Base-by-base conservation (phyloP, 2,797 vertebrate species). In the Paratrypauchen microcephalus region DNA sequence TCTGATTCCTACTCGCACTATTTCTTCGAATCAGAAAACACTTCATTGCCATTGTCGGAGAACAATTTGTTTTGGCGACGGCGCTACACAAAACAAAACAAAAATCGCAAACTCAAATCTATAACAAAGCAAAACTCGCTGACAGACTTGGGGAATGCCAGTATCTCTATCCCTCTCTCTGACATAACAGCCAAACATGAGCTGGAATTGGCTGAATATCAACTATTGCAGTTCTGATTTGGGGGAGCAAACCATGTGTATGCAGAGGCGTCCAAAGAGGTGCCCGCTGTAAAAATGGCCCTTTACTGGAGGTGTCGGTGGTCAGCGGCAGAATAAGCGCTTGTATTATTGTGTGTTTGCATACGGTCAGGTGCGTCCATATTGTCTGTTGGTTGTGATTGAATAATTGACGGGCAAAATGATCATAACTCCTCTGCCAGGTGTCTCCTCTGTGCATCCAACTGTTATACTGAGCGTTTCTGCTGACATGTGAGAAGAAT, bases 181-280 rank as follows among this genome's bases (percentile, higher is more conserved):
- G 41, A 21, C 21, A 6, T 64, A 26, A 72, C 66, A 59, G 45
- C 54, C 50, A 72, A 39, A 69, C 63, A 55, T 70, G 30, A 21
- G 30, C 64, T 66, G 28, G 54, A 70, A 63, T 45, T 67, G 45
- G 65, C 52, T 30, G 15, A 19, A 28, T 23, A 8, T 52, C 39
- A 3, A 24, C n/a, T 54, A 57, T 71, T 63, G 65, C 65, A 26
- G 59, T 23, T 28, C 3, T 58, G 52, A 45, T 19, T 74, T 69
- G 13, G 41, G 30, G 77, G 19, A n/a, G 23, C 19, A 68, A 60
- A 4, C 54, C 7, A 30, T 8, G 45, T 55, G 69, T 15, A 56
- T 55, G 60, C 66, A 61, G 63, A 71, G 66, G 57, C 3, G 1
- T 68, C 3, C 3, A 71, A 2, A 62, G 4, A 67, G 41, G 15